These are phyloP conservation scores for Garra rufa DNA, from an alignment of 2,113 vertebrate genomes.

Conservation along the genomic window DNA sequence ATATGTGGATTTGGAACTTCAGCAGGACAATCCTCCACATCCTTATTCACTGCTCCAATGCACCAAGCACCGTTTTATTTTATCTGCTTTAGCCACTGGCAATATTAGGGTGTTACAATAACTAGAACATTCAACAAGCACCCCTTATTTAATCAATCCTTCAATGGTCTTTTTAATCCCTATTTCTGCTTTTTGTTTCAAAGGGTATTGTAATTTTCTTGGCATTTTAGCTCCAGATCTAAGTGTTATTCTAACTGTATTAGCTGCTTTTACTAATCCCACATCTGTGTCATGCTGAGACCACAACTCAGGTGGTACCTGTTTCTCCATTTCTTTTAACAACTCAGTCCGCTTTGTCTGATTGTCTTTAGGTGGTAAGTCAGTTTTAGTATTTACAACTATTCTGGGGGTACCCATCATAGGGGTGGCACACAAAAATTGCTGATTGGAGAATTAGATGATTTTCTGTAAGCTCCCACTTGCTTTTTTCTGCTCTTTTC, in stretches of 20 bases:
- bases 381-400: background rate
- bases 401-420: background rate
- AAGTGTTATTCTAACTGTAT: background rate
- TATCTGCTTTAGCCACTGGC: background rate
- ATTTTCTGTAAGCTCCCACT: background rate
- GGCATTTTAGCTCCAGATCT: background rate
- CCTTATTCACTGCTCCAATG: background rate
- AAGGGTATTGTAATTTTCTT: background rate
- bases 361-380: too few species aligned
- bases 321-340: background rate
- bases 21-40: too few species aligned
- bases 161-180: slow-evolving; percentile 3
- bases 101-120: background rate
- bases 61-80: background rate
- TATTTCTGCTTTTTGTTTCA: background rate
- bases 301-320: background rate
- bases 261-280: background rate
- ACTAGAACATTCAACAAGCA: background rate
- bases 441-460: background rate
- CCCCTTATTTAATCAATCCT: background rate
- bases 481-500: background rate
- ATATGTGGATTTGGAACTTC: too few species aligned
- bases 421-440: background rate
- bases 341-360: background rate
- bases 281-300: slow-evolving; percentile 6